These are phyloP conservation scores for Marasmarcha lunaedactyla DNA, from an alignment of 2,888 invertebrate species.

Conservation along the genomic window DNA sequence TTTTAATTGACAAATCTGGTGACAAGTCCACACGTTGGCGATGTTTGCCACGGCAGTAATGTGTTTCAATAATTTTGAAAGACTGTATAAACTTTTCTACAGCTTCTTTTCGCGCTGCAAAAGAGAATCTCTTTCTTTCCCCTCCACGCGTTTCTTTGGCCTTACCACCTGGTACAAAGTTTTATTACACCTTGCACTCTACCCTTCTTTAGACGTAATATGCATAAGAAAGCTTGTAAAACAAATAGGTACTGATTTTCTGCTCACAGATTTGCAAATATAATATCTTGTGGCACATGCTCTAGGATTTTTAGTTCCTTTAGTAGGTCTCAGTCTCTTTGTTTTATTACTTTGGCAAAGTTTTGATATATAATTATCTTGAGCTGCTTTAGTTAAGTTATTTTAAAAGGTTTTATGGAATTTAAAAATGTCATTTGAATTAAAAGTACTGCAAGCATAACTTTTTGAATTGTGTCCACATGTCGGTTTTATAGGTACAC, in stretches of 20 bases:
- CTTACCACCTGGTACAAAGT: slow-evolving; percentile 5
- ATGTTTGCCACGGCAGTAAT: slow-evolving; percentile 10
- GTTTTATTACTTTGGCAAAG: not conserved
- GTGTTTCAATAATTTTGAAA: slow-evolving; percentile 10
- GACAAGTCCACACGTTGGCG: slow-evolving; percentile 5
- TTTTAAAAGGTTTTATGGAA: not conserved
- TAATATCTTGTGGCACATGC: slow-evolving; percentile 3
- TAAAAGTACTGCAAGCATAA: not conserved
- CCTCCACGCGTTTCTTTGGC: slow-evolving; percentile 10
- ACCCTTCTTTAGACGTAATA: slow-evolving; percentile 6
- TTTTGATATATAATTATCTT: slow-evolving; percentile 1
- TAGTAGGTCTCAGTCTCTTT: slow-evolving; percentile 1
- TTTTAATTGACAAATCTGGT: slow-evolving; percentile 10
- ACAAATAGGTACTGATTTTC: slow-evolving; percentile 8
- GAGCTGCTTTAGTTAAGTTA: not conserved
- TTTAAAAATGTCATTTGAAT: not conserved
- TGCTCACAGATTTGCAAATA: no score
- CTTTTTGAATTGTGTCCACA: not conserved
- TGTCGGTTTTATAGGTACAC: not conserved
- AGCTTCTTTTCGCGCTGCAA: slow-evolving; percentile 9
- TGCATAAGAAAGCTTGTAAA: slow-evolving; percentile 4
- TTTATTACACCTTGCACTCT: slow-evolving; percentile 6
- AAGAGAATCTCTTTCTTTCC: slow-evolving; percentile 9
- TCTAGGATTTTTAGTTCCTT: not conserved
- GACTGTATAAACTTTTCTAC: slow-evolving; percentile 10